Evolutionary conservation across 2,113 vertebrate genomes (phyloP).

Genomic region (Psophia crepitans): DNA sequence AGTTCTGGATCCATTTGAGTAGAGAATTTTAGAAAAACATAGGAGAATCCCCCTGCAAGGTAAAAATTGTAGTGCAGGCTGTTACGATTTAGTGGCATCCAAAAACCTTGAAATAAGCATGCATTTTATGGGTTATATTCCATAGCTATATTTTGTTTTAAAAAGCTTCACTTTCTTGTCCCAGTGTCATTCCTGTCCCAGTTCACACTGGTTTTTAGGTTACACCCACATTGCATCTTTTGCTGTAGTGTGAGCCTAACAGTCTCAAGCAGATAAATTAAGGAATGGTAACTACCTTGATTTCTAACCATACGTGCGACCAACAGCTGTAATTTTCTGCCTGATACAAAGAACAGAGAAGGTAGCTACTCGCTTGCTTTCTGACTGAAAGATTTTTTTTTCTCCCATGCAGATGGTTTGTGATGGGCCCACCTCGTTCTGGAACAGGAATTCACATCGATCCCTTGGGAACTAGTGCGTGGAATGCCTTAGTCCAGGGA

Average conservation of each 20-base stretch:
- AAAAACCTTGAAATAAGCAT: not conserved
- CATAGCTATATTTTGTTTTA: too few species aligned
- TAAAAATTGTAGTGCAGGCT: not conserved
- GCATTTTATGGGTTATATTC: not conserved
- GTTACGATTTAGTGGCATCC: not conserved
- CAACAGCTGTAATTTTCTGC: not conserved
- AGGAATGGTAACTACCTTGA: not conserved
- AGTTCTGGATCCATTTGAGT: not conserved
- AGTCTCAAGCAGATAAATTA: not conserved
- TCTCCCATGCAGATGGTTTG: conserved; percentile 87
- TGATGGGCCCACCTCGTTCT: conserved; percentile 95
- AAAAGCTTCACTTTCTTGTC: not conserved
- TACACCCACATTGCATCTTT: not conserved
- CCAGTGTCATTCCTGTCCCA: not conserved
- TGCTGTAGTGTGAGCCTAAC: not conserved
- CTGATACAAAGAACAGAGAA: not conserved
- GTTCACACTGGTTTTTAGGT: not conserved
- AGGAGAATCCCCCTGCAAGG: not conserved
- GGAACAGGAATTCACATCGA: conserved; percentile 98
- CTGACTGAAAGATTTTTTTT: not conserved
- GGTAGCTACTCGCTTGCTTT: not conserved
- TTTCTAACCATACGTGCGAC: not conserved
- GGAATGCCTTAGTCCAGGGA: conserved; percentile 96
- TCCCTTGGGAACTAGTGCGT: conserved; percentile 94
- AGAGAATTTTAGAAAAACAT: not conserved